Conservation (phyloP, 2,113 vertebrate species). For the Nyctibius bracteatus region DNA sequence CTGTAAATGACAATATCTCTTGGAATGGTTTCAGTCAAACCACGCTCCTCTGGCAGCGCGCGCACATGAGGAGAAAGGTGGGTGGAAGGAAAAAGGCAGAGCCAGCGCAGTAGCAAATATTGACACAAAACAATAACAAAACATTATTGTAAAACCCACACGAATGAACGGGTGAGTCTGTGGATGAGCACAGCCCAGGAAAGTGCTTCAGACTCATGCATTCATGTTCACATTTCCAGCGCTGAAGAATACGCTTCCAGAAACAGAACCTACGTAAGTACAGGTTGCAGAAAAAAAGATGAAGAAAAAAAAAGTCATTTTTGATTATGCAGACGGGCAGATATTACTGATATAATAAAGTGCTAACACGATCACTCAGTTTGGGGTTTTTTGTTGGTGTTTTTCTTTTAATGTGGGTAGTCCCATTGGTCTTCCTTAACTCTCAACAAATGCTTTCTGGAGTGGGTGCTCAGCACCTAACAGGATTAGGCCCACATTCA, state of each 20-base stretch:
- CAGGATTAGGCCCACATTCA: not conserved
- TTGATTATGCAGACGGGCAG: not conserved
- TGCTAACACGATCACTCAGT: not conserved
- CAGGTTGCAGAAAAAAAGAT: not conserved
- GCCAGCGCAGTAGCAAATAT: not conserved
- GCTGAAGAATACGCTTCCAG: not conserved
- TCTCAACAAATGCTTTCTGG: not conserved
- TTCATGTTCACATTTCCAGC: not conserved
- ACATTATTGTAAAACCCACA: not conserved
- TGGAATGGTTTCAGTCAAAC: slow-evolving; percentile 4
- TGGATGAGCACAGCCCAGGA: not conserved
- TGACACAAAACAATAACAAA: slow-evolving; percentile 20
- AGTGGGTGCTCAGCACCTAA: not conserved
- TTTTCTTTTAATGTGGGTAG: not conserved
- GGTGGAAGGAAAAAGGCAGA: slow-evolving; percentile 19
- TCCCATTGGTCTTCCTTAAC: not conserved
- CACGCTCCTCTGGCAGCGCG: not conserved
- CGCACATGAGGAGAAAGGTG: not conserved
- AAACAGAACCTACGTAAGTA: not conserved
- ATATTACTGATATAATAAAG: not conserved
- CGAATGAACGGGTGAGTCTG: not conserved
- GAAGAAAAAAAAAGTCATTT: not conserved
- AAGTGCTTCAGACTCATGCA: not conserved
- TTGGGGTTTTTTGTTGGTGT: not conserved
- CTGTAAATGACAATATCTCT: not conserved